A percentile compares a stretch with the other conserved stretches of the same genome.
These are phyloP conservation scores for Etheostoma perlongum DNA, from an alignment of 2,797 vertebrate genomes.

Conservation along the genomic window DNA sequence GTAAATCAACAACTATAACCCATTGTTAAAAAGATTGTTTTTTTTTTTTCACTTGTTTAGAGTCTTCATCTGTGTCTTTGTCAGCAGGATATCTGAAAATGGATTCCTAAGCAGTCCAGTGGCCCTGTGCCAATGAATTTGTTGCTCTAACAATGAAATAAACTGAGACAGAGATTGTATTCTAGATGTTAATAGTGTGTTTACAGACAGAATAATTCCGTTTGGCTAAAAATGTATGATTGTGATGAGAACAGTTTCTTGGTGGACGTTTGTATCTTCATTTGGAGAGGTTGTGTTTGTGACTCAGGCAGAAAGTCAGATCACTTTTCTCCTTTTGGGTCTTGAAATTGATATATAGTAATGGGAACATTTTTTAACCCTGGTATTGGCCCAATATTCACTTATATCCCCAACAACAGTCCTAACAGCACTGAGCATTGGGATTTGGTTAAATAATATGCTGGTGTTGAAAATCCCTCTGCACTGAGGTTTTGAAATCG, in stretches of 20 bases:
- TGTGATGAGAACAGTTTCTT: neutral
- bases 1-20: neutral
- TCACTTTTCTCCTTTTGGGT: constrained; percentile 21
- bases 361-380: constrained; percentile 43
- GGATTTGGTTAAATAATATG: constrained; percentile 17
- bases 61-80: constrained; percentile 2
- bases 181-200: neutral
- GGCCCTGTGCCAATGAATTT: constrained; percentile 1
- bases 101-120: constrained; percentile 8
- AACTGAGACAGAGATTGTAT: neutral
- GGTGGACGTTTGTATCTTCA: neutral
- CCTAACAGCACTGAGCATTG: neutral
- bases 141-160: constrained; percentile 3
- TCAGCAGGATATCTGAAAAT: constrained; percentile 39
- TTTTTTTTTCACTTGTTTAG: neutral
- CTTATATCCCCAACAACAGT: constrained; percentile 32
- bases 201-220: neutral
- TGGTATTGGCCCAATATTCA: constrained; percentile 14
- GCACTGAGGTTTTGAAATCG: constrained; percentile 50
- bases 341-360: constrained; percentile 35
- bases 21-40: neutral
- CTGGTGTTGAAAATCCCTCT: constrained; percentile 51
- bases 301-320: neutral
- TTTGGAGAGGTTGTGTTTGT: constrained; percentile 15
- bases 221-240: neutral